Base-by-base conservation (phyloP, 2,888 invertebrate species). In the Drepana falcataria region DNA sequence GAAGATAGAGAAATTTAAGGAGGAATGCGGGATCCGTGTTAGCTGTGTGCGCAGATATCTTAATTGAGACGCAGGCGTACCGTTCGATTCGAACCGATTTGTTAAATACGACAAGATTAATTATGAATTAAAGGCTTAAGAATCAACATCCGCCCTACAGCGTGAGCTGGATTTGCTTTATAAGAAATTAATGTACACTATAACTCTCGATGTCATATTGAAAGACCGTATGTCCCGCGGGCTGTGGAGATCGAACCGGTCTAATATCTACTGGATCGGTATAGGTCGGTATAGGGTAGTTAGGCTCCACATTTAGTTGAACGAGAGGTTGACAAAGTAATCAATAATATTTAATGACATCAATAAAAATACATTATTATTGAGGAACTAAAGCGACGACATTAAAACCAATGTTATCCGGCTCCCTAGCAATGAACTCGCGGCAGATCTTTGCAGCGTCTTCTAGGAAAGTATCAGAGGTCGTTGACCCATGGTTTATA, bases 391-490 rank as follows among this genome's bases (percentile, higher is more conserved):
- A 91, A 51, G 98, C 98, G 77, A 97, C 94, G 53, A 98, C 93
- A 54, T 96, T 97, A 79, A 98, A 98, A 69, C 95, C 95, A 56
- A 97, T 91, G 75, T 97, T 95, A 53, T 95, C 94, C 0, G 97
- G 96, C 82, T 98, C 97, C 55, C 96, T 92, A 49, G 93, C 93
- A 91, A 98, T 97, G 77, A 96, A 98, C 71, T 94, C 92, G 67
- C 94, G 94, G 81, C 97, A 96, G 21, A 98, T 94, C 60, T 93
- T 93, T 1, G 95, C 96, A 4, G 97, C 95, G 83, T 98, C 97
- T 91, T 95, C 93, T 47, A 98, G 85, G 51, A 98, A 93, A 35
- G 92, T 92, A 4, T 96, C 96, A 2, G 93, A 84, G 49, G 93
- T 92, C 1, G 97, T 95, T 49, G 92, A 63, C 0, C 98, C 98